phyloP scores from a whole-genome alignment of 2,888 invertebrate genomes.

The Heliconius erato region DNA sequence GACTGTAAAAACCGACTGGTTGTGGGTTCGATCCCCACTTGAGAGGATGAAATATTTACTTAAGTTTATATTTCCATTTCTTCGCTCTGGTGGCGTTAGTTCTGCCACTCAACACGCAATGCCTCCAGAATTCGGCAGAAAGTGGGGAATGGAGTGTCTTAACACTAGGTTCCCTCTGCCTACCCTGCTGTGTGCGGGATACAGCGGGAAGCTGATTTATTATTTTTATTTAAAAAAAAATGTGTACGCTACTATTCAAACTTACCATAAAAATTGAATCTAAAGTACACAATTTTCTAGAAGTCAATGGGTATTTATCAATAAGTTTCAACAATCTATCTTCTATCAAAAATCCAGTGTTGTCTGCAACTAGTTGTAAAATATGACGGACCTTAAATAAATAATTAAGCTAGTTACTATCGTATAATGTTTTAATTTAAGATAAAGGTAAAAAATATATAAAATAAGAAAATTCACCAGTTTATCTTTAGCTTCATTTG shows the following conservation, averaged over 20 bases:
- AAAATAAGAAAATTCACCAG: constrained; percentile 48
- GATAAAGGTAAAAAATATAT: too few species aligned
- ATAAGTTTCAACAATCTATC: constrained; percentile 88
- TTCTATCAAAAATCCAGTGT: constrained; percentile 91
- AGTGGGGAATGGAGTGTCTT: not conserved
- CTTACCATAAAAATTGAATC: constrained; percentile 91
- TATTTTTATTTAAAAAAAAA: too few species aligned
- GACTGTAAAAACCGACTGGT: too few species aligned
- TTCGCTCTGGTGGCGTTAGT: too few species aligned
- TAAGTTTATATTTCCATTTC: too few species aligned
- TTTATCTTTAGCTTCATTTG: constrained; percentile 54
- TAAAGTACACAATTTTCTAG: constrained; percentile 89
- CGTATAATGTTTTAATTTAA: not conserved
- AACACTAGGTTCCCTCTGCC: not conserved
- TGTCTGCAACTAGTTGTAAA: constrained; percentile 88
- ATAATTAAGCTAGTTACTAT: not conserved
- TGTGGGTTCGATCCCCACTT: too few species aligned
- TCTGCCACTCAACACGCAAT: too few species aligned
- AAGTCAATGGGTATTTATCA: constrained; percentile 86
- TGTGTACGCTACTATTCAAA: not conserved
- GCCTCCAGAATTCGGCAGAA: too few species aligned
- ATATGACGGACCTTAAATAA: constrained; percentile 84
- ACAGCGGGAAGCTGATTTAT: too few species aligned
- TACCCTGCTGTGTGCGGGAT: too few species aligned
- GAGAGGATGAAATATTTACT: too few species aligned